These are phyloP conservation scores for Augochlora pura DNA, from an alignment of 1,140 invertebrate species.

Conservation along the genomic window DNA sequence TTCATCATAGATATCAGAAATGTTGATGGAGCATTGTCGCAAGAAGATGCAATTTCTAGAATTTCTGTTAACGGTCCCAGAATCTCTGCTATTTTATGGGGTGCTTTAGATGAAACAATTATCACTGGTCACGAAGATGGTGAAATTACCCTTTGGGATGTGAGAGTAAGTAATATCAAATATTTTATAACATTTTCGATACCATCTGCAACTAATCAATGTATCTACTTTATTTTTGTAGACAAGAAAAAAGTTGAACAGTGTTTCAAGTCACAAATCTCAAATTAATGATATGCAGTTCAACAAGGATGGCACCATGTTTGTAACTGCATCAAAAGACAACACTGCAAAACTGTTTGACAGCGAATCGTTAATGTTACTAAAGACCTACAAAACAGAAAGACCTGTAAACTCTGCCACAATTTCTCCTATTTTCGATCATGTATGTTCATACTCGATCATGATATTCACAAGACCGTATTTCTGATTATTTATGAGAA, in stretches of 20 bases:
- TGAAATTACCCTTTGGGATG: constrained; percentile 94
- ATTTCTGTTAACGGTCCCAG: constrained; percentile 87
- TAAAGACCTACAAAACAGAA: constrained; percentile 98
- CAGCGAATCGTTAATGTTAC: constrained; percentile 88
- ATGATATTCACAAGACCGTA: background rate
- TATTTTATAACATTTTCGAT: constrained; percentile 14
- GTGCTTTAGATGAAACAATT: constrained; percentile 93
- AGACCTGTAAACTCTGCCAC: constrained; percentile 97
- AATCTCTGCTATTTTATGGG: constrained; percentile 96
- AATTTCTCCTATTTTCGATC: constrained; percentile 95
- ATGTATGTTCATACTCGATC: constrained; percentile 83
- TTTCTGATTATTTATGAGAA: background rate
- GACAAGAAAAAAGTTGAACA: constrained; percentile 90
- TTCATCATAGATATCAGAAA: constrained; percentile 90
- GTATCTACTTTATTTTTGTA: constrained; percentile 65
- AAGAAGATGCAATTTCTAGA: constrained; percentile 83
- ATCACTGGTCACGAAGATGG: constrained; percentile 98
- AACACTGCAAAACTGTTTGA: constrained; percentile 97
- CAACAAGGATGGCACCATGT: constrained; percentile 96
- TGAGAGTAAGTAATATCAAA: constrained; percentile 83
- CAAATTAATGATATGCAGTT: constrained; percentile 98
- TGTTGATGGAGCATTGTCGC: constrained; percentile 82
- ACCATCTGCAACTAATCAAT: background rate
- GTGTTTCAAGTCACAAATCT: constrained; percentile 89
- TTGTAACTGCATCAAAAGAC: constrained; percentile 98